Evolutionary conservation across 2,888 invertebrate genomes (phyloP), one percentile per base, ranked within the genome.

Genomic region (Acleris cristana): DNA sequence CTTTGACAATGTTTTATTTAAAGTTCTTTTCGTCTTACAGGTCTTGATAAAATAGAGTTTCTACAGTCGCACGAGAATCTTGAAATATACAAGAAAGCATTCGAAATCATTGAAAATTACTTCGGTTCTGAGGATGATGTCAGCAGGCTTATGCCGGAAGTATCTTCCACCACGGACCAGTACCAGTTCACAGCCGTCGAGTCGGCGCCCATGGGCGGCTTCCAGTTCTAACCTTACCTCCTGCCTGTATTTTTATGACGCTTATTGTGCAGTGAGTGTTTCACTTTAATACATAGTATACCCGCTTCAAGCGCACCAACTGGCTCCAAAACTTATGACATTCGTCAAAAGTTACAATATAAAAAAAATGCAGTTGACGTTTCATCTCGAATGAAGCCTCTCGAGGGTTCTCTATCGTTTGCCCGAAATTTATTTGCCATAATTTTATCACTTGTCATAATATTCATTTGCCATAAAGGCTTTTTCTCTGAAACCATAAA

Each of bases 21-120:
- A 40, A 26, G 16, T 48, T 18, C n/a, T 55, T 12, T 67, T 19
- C 34, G 19, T 26, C 2, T 93, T 88, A 18, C 82, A 98, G 98
- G 99, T 82, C 94, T 99, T 85, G 99, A 99, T 86, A 99, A 99
- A 94, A 98, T 99, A 75, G 99, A 99, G 92, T 99, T 97, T 89
- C 94, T 99, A 61, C 99, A 99, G 88, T 98, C 98, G 54, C 99
- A 99, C 86, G 98, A 98, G 87, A 99, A 99, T 84, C 95, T 97
- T 87, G 99, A 99, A 78, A 98, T 99, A 75, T 99, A 99, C 92
- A 96, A 98, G 88, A 99, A 99, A 90, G 97, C 99, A 60, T 99
- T 98, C 86, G 97, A 98, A 85, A 98, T 99, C 76, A 99, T 99
- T 79, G 99, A 99, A 88, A 96, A 96, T 82, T 99, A 96, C 93